Percentiles rank a stretch among this genome's conserved stretches.
Conservation (phyloP, 1,140 invertebrate genomes). For the Chironomus striatipennis region DNA sequence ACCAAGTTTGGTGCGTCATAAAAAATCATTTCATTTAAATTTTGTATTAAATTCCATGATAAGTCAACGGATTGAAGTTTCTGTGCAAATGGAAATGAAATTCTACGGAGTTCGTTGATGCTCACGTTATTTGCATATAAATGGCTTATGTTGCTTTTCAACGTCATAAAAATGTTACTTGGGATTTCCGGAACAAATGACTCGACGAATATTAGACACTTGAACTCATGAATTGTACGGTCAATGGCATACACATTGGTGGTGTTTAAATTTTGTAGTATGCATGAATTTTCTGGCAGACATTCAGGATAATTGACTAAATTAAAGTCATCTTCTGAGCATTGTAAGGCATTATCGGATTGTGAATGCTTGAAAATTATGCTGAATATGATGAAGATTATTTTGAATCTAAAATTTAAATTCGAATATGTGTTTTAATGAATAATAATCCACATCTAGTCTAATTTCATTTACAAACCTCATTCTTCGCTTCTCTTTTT, state of each 20-base stretch:
- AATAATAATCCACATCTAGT: no score
- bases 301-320: neutral
- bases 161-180: conserved; percentile 3
- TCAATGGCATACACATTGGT: neutral
- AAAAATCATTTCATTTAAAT: neutral
- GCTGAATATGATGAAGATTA: no score
- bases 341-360: neutral
- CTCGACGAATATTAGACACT: neutral
- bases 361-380: no score
- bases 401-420: no score
- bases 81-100: conserved; percentile 11
- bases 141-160: conserved; percentile 12
- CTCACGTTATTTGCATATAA: neutral
- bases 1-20: neutral
- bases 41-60: neutral
- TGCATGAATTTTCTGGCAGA: neutral
- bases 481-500: no score
- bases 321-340: neutral
- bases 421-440: no score
- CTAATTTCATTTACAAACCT: no score
- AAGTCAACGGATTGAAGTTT: neutral
- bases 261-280: neutral
- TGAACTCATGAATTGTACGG: neutral
- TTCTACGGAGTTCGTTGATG: neutral
- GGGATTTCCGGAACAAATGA: conserved; percentile 18